Evolutionary conservation across 2,888 invertebrate species (phyloP).

Genomic region (Autographa gamma): DNA sequence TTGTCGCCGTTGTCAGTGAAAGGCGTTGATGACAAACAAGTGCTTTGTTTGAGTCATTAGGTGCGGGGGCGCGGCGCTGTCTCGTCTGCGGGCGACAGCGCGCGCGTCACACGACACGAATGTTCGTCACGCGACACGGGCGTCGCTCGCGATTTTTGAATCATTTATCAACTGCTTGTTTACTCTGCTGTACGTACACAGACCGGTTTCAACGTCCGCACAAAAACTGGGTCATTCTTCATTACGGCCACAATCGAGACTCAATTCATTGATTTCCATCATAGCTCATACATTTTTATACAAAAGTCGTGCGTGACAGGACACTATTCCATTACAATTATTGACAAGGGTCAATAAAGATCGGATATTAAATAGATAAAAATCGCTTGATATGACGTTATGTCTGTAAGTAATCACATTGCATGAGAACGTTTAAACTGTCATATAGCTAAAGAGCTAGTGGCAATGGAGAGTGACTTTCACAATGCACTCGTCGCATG

Average conservation of each 20-base stretch:
- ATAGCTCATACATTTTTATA: constrained; percentile 40
- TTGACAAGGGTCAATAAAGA: constrained; percentile 65
- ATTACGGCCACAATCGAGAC: constrained; percentile 60
- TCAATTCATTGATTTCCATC: constrained; percentile 65
- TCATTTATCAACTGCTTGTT: constrained; percentile 74
- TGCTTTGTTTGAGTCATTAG: constrained; percentile 61
- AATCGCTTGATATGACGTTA: constrained; percentile 51
- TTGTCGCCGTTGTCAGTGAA: constrained; percentile 26
- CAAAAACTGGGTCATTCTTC: constrained; percentile 70
- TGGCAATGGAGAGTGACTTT: constrained; percentile 48
- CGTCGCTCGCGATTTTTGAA: constrained; percentile 69
- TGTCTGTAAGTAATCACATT: constrained; percentile 41
- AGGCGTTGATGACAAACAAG: constrained; percentile 59
- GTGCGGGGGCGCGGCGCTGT: constrained; percentile 39
- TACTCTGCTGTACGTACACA: constrained; percentile 65
- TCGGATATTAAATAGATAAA: constrained; percentile 54
- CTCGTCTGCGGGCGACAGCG: constrained; percentile 55
- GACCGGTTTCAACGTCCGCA: constrained; percentile 60
- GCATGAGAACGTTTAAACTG: constrained; percentile 32
- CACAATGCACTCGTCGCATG: constrained; percentile 46
- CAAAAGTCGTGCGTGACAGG: constrained; percentile 60
- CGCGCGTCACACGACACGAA: constrained; percentile 48
- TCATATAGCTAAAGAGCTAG: constrained; percentile 28
- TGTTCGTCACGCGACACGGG: constrained; percentile 54
- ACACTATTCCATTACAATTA: constrained; percentile 58